Base-by-base conservation (phyloP, 1,140 invertebrate genomes). In the Sinella curviseta region DNA sequence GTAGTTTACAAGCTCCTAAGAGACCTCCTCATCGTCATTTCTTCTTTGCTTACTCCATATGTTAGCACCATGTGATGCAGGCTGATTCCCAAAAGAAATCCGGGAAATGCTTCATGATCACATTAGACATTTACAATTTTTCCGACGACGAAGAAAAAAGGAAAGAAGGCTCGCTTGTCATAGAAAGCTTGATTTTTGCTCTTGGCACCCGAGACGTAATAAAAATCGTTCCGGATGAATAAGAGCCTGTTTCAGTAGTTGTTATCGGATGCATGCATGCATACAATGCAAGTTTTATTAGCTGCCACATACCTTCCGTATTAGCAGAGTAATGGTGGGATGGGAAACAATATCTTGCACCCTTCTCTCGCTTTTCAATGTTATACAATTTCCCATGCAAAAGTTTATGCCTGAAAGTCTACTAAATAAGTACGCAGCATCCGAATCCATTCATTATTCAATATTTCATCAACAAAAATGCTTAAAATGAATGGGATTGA, bases 201-300 rank as follows among this genome's bases (percentile, higher is more conserved):
- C 57, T 16, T 12, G 24, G 4, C 4, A 14, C 57, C 57, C 14
- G 26, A 65, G 8, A 17, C 14, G 16, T 65, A 65, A 65, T 70
- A 70, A 70, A 70, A 70, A 48, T 12, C 14, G 65, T 70, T 70
- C 65, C 14, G 65, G 65, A 70, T 33, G 65, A 31, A 26, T 60
- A 24, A 60, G 24, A 60, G 14, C 55, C 12, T 30, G 30, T 70
- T 70, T 70, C 65, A 33, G 28, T 2, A 70, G 65, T 33, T 70
- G 65, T 70, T 70, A 31, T 70, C 65, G 12, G 65, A 33, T 70
- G 26, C 65, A 70, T 14, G 31, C 65, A 70, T 31, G 65, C 65
- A 33, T 70, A 31, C 12, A 31, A 70, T 33, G 28, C 31, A 14
- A 33, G 31, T 70, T 70, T 33, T 31, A 70, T 70, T 70, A 70